phyloP scores from a whole-genome alignment of 2,797 vertebrate species.

The Premnoplex brunnescens region DNA sequence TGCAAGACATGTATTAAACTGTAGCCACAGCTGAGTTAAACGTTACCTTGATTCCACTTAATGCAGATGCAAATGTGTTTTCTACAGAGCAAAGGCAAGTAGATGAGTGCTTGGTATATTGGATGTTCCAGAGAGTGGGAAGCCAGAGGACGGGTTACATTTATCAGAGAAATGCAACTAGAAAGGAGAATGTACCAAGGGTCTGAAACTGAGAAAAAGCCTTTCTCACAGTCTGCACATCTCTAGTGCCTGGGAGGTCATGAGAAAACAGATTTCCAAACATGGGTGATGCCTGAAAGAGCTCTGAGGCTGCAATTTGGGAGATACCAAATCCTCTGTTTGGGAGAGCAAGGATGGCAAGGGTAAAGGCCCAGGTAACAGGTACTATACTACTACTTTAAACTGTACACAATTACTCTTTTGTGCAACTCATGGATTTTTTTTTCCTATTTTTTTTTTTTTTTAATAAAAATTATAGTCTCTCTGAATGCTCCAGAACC shows the following conservation, averaged over 20 bases:
- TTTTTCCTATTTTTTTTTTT: no score
- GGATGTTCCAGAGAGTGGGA: neutral
- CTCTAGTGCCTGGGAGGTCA: neutral
- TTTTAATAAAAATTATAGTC: neutral
- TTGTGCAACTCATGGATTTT: neutral
- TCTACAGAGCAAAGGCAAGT: neutral
- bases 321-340: neutral
- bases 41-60: neutral
- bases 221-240: neutral
- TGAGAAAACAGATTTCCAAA: neutral
- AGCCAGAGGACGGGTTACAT: neutral
- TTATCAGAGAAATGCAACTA: neutral
- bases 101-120: neutral
- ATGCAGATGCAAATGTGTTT: rapidly evolving
- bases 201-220: neutral
- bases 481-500: neutral
- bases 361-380: neutral
- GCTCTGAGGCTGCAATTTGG: neutral
- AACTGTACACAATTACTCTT: neutral
- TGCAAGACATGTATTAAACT: neutral
- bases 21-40: neutral
- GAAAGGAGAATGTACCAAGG: neutral
- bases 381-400: neutral
- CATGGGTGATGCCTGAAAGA: neutral
- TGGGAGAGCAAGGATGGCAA: neutral